phyloP scores from a whole-genome alignment of 1,140 invertebrate species.

The Pogonomyrmex barbatus region DNA sequence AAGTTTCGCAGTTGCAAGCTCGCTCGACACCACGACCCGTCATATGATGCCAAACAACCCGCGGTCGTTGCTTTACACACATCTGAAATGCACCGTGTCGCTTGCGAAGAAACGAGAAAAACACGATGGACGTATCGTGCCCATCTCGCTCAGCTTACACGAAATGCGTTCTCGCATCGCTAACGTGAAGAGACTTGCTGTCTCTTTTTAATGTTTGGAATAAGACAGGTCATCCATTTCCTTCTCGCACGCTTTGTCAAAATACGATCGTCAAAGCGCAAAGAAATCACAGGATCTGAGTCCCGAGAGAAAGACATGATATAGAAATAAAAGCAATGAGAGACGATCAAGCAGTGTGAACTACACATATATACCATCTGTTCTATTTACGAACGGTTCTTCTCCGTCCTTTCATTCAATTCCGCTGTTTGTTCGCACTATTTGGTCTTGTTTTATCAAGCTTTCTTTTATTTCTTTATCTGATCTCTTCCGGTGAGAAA shows the following conservation, averaged over 20 bases:
- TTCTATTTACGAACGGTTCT: constrained; percentile 31
- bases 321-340: constrained; percentile 44
- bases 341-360: constrained; percentile 4
- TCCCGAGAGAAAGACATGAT: constrained; percentile 3
- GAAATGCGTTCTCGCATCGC: constrained; percentile 13
- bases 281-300: constrained; percentile 33
- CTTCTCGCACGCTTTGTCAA: constrained; percentile 3
- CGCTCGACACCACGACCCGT: constrained; percentile 11
- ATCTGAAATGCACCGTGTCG: constrained; percentile 49
- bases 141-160: constrained; percentile 17
- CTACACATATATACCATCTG: constrained; percentile 2
- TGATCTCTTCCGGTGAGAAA: constrained; percentile 13
- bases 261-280: constrained; percentile 29
- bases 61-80: constrained; percentile 44
- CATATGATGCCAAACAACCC: constrained; percentile 46
- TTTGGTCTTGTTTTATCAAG: constrained; percentile 37
- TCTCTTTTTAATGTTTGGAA: constrained; percentile 54
- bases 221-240: constrained; percentile 45
- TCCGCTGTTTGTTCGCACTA: constrained; percentile 28
- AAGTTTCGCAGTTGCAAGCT: constrained; percentile 21
- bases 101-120: constrained; percentile 54
- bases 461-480: constrained; percentile 37
- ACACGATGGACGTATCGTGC: constrained; percentile 32
- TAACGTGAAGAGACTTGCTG: constrained; percentile 31
- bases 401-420: not conserved